phyloP scores from a whole-genome alignment of 2,888 invertebrate species.

The Cryptocephalus moraei region DNA sequence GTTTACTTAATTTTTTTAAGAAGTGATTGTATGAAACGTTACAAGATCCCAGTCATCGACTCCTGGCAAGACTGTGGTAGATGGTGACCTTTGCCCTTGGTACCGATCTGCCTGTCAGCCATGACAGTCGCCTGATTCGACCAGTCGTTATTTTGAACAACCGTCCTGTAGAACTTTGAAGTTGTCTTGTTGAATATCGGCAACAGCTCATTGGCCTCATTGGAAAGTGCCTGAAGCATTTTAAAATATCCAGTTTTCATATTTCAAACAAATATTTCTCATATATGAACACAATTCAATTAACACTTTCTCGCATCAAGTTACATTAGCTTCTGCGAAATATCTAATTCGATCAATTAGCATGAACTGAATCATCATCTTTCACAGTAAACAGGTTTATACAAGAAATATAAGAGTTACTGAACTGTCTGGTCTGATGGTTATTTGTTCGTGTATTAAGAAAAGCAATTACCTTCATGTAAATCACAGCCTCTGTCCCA shows the following conservation, averaged over 20 bases:
- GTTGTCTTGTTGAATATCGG: constrained; percentile 97
- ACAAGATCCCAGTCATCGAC: constrained; percentile 24
- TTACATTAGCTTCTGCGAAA: too few relatives aligned
- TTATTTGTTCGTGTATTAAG: background rate
- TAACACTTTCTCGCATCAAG: too few relatives aligned
- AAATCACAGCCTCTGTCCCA: constrained; percentile 94
- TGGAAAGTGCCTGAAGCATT: constrained; percentile 68
- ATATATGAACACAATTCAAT: too few relatives aligned
- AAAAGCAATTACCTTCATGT: constrained; percentile 68
- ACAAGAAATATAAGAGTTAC: too few relatives aligned
- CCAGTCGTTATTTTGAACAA: constrained; percentile 84
- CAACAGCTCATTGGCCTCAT: constrained; percentile 93
- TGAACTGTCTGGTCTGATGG: too few relatives aligned
- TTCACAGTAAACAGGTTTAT: too few relatives aligned
- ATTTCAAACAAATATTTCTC: too few relatives aligned
- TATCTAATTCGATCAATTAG: too few relatives aligned
- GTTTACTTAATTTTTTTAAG: background rate
- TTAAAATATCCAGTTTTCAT: too few relatives aligned
- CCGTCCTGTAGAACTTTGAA: constrained; percentile 76
- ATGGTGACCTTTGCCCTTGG: constrained; percentile 35
- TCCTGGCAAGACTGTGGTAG: constrained; percentile 34
- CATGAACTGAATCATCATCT: too few relatives aligned
- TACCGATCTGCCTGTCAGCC: constrained; percentile 31
- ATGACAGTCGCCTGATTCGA: constrained; percentile 52
- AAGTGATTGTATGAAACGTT: constrained; percentile 14